Evolutionary conservation across 2,888 invertebrate species (phyloP), one percentile per base, ranked within the genome.

Genomic region (Glyphotaelius pellucidus): DNA sequence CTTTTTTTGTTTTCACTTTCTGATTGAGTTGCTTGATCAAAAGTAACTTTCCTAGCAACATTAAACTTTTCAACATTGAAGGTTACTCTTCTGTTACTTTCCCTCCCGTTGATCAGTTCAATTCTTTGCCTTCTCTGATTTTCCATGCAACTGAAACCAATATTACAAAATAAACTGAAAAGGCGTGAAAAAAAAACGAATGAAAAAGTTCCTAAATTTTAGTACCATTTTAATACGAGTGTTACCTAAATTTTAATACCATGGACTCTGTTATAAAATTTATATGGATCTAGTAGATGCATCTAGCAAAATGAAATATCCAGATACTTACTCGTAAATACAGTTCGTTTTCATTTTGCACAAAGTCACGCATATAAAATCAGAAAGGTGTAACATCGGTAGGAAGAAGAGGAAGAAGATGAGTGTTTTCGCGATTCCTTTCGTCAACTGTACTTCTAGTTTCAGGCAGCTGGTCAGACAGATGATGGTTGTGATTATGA

Each of bases 271-370:
- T 38, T 38, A 38, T 9, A 7, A 7, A 47, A 47, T 47, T 47
- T 14, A 47, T 3, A 15, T 14, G 0, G 2, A 47, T 47, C 42
- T 47, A 47, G 42, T 47, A 14, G 14, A 47, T 2, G 42, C 14
- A 11, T 15, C 14, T 15, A 47, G 4, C 19, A 19, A 19, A 52
- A 52, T 67, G 2, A 67, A 67, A 67, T 25, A 9, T 67, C 7
- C 2, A 67, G 25, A 25, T 38, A 86, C 86, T 86, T 30, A 86
- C 86, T 86, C 86, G 42, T 86, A 86, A 86, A 86, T 47, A 14
- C 86, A 86, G 86, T 86, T 86, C 14, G 19, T 14, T n/a, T 32
- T 86, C n/a, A n/a, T 25, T 12, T 86, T 30, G 30, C 86, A 86
- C 3, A 86, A 19, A 42, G 30, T 30, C n/a, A 86, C 42, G 42